Base-by-base conservation (phyloP, 1,140 invertebrate genomes). In the Aphis craccivora region DNA sequence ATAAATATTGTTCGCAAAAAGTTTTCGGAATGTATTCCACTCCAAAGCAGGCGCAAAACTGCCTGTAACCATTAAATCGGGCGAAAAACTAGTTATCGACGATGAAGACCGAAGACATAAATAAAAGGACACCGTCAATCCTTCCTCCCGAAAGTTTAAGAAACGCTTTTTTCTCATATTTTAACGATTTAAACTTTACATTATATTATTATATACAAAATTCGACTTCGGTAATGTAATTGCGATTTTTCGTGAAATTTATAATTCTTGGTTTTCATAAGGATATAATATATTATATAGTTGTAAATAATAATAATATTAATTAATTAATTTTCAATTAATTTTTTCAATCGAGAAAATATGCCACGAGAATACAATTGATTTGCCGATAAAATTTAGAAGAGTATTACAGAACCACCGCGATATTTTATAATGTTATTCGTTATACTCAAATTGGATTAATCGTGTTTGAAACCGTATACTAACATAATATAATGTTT, bases 381-480 rank as follows among this genome's bases (percentile, higher is more conserved):
- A 89, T 90, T 90, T 90, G 20, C 6, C 7, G 40, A 67, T 67
- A n/a, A 37, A 67, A 90, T n/a, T 67, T 30, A 30, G 25, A 0
- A 51, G 18, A 51, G 14, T 51, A 51, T 20, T 18, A 91, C 22
- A 48, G 48, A 91, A 48, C 51, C 3, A 20, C 35, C 7, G 51
- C 30, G 51, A 18, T n/a, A 37, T 48, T 51, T 35, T 48, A 91
- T 91, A 83, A 91, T 83, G 43, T 30, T 91, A 45, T 45, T 91
- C 45, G 25, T 76, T 45, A 30, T 43, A 40, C 43, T 67, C 23
- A 92, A 92, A 92, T 92, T 92, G 67, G 90, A 83, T 92, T 92
- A 92, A 83, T 51, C 67, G n/a, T 81, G 43, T 81, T 83, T 51
- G 60, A 92, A 81, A 92, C 67, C 67, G 45, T 81, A 83, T 9